Conservation (phyloP, 1,140 invertebrate genomes). For the Popillia japonica region DNA sequence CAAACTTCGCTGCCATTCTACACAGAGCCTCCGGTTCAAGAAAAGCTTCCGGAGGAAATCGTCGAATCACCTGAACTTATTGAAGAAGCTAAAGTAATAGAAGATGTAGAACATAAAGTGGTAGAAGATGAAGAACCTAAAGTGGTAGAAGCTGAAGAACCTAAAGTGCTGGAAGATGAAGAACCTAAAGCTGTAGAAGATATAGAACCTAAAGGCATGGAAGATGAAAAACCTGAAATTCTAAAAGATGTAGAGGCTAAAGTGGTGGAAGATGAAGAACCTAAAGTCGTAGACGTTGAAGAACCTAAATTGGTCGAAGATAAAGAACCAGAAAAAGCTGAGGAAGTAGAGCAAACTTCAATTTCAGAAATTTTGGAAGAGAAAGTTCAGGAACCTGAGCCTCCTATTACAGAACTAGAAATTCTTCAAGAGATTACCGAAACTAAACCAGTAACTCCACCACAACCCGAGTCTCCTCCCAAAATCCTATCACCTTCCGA, state of each 20-base stretch:
- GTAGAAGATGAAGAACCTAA: no score
- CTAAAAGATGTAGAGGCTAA: no score
- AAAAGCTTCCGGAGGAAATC: neutral
- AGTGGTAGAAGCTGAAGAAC: neutral
- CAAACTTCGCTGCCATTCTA: conserved; percentile 47
- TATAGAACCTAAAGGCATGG: no score
- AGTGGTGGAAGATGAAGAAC: no score
- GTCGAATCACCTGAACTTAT: neutral
- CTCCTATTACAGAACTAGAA: no score
- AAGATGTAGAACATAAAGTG: no score
- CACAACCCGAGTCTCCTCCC: conserved; percentile 49
- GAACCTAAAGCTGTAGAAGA: neutral
- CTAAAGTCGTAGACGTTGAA: no score
- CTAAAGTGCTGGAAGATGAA: no score
- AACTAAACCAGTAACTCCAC: conserved; percentile 23
- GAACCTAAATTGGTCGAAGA: conserved; percentile 55
- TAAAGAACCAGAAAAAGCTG: conserved; percentile 53
- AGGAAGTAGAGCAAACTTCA: neutral
- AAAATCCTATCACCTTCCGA: conserved; percentile 41
- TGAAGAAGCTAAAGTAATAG: neutral
- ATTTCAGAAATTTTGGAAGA: no score
- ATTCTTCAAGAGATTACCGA: no score
- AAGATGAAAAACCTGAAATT: no score
- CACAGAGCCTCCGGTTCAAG: neutral
- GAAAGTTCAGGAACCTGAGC: no score